Conservation (phyloP, 2,113 vertebrate species). For the Cebus imitator region DNA sequence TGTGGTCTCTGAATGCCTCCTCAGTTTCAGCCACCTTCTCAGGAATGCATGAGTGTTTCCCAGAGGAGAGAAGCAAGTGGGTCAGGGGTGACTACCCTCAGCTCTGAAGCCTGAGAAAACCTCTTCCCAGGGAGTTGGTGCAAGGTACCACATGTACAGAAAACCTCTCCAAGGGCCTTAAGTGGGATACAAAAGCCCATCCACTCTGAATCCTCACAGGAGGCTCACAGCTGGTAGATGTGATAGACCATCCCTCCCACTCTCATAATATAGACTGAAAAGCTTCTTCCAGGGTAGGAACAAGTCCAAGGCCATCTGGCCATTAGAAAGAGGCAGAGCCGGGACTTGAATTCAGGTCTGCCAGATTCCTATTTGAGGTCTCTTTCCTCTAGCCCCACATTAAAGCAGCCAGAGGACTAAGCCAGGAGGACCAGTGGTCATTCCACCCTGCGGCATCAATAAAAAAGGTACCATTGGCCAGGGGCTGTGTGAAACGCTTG, state of each 20-base stretch:
- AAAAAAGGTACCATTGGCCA: rapidly evolving
- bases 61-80: not conserved
- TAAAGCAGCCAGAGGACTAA: not conserved
- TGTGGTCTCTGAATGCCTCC: not conserved
- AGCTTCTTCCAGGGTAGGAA: not conserved
- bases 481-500: too few relatives aligned
- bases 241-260: not conserved
- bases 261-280: not conserved
- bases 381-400: not conserved
- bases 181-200: not conserved
- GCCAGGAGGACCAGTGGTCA: too few relatives aligned
- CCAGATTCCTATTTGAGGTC: not conserved
- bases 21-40: not conserved
- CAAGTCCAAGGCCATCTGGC: not conserved
- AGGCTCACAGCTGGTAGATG: not conserved
- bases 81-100: not conserved
- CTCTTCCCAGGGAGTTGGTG: not conserved
- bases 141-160: not conserved
- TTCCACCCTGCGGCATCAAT: not conserved
- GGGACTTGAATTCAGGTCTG: not conserved
- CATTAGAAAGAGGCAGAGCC: not conserved
- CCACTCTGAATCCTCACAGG: not conserved
- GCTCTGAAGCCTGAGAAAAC: not conserved
- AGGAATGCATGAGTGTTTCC: not conserved
- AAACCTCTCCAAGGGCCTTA: not conserved